Evolutionary conservation across 2,113 vertebrate species (phyloP).

Genomic region (Corythaixoides concolor): DNA sequence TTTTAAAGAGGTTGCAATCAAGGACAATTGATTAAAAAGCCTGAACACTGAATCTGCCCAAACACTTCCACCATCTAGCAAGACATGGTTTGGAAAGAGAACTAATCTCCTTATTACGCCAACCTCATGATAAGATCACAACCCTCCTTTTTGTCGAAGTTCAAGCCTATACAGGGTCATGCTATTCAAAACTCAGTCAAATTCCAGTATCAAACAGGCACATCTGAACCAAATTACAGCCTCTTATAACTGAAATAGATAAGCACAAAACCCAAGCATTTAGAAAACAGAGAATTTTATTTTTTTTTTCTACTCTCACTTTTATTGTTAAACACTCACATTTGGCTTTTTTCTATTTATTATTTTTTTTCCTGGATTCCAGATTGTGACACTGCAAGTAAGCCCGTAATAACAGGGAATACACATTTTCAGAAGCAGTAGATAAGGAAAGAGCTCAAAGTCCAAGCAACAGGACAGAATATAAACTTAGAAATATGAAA

Average conservation of each 20-base stretch:
- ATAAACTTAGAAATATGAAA: not conserved
- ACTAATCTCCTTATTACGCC: not conserved
- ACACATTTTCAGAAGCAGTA: not conserved
- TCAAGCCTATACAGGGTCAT: not conserved
- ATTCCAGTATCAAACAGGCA: not conserved
- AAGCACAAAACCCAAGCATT: not conserved
- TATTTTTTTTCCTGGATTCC: not conserved
- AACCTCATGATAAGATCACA: not conserved
- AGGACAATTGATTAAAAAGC: not conserved
- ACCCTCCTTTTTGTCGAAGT: not conserved
- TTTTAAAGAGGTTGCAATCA: not conserved
- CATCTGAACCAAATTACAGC: conserved; percentile 19
- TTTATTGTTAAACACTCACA: not conserved
- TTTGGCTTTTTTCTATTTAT: not conserved
- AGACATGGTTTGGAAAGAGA: not conserved
- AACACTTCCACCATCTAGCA: not conserved
- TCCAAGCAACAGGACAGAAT: not conserved
- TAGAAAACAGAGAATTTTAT: not conserved
- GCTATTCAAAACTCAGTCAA: not conserved
- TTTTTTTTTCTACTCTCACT: not conserved
- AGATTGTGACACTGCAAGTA: not conserved
- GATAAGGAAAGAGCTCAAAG: not conserved
- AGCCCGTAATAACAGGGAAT: not conserved
- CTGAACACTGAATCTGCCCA: not conserved
- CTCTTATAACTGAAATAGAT: not conserved